Percentiles rank a stretch among this genome's conserved stretches.
phyloP scores from a whole-genome alignment of 2,113 vertebrate species.

The Microcebus ravelobensis region DNA sequence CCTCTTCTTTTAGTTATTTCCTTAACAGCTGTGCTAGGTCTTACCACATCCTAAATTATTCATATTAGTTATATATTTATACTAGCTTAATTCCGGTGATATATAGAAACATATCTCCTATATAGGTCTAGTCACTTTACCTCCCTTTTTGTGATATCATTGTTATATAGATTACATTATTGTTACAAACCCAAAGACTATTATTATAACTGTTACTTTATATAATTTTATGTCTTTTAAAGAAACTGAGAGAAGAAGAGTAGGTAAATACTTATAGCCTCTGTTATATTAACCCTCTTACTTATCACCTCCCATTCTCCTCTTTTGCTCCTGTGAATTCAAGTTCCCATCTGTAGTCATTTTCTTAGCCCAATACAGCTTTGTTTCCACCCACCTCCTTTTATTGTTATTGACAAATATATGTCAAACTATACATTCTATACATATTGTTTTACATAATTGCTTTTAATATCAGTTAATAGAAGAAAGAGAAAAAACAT shows the following conservation, averaged over 20 bases:
- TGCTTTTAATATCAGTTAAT: background rate
- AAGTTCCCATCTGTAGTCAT: background rate
- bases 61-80: background rate
- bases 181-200: background rate
- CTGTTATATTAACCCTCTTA: background rate
- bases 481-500: background rate
- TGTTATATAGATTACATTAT: background rate
- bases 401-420: background rate
- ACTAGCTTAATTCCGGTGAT: background rate
- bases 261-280: background rate
- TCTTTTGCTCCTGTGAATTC: background rate
- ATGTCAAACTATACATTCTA: background rate
- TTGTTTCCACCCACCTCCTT: background rate
- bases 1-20: background rate
- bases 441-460: background rate
- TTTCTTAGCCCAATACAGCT: background rate
- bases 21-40: background rate
- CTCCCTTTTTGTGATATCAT: background rate
- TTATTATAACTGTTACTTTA: background rate
- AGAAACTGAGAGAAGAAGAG: background rate
- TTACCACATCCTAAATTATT: background rate
- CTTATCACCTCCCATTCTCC: background rate
- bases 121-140: background rate
- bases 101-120: background rate
- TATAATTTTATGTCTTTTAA: background rate